These are phyloP conservation scores for Oxyteleia sp. DNA, from an alignment of 2,888 invertebrate species.

Conservation along the genomic window DNA sequence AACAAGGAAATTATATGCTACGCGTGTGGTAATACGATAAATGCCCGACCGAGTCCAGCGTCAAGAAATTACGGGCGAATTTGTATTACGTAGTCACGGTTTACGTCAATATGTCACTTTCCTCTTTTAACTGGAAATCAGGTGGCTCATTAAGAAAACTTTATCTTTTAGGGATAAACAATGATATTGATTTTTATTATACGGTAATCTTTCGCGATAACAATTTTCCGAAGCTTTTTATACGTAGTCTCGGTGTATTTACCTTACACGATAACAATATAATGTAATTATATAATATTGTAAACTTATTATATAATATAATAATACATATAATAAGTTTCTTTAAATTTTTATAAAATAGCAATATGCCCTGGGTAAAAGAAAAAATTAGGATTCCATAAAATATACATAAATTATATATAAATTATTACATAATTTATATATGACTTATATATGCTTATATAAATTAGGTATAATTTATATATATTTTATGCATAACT, in stretches of 20 bases:
- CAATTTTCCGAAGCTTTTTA: slow-evolving; percentile 39
- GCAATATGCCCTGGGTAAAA: too few species aligned
- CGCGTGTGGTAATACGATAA: slow-evolving; percentile 61
- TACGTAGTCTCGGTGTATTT: too few species aligned
- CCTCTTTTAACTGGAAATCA: slow-evolving; percentile 32
- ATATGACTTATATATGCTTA: too few species aligned
- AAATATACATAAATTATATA: too few species aligned
- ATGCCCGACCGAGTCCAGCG: slow-evolving; percentile 24
- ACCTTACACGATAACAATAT: too few species aligned
- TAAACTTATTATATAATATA: too few species aligned
- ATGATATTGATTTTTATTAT: slow-evolving; percentile 48
- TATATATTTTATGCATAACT: too few species aligned
- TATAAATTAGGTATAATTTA: too few species aligned
- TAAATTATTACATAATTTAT: too few species aligned
- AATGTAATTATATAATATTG: too few species aligned
- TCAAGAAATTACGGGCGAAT: slow-evolving; percentile 30
- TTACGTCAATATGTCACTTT: slow-evolving; percentile 40
- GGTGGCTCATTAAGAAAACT: slow-evolving; percentile 34
- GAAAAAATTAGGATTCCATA: too few species aligned
- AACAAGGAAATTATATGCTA: slow-evolving; percentile 50
- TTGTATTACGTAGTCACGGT: slow-evolving; percentile 28
- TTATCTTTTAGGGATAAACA: slow-evolving; percentile 29
- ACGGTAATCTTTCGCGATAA: slow-evolving; percentile 38
- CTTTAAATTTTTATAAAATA: not conserved
- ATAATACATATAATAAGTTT: slow-evolving; percentile 4